Base-by-base conservation (phyloP, 2,113 vertebrate species). In the Chionis minor region DNA sequence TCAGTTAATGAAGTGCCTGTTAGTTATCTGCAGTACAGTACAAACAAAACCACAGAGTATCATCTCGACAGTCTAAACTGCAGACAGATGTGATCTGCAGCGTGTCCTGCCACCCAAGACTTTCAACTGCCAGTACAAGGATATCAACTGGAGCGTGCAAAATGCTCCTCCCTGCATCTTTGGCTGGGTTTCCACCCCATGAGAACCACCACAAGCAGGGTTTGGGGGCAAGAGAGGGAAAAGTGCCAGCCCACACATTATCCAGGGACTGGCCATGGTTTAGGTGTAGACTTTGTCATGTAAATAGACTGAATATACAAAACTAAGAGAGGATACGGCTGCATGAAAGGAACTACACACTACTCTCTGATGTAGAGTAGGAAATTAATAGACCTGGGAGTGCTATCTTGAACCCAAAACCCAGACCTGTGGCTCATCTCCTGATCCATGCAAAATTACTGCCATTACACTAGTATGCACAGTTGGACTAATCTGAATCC, bases 221-320 rank as follows among this genome's bases (percentile, higher is more conserved):
- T 2, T 0, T 4, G 2, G 30, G n/a, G 5, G 12, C 35, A 72
- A 65, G n/a, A 69, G 10, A 56, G 10, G 8, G 28, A 56, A 52
- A 90, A n/a, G 11, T 70, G 30, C 3, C 44, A 90, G 27, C 6
- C 20, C 22, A 30, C 23, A 79, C 20, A 19, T 85, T 65, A 49
- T 9, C 7, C 49, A 61, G 40, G 7, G 17, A 11, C 22, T 47
- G 47, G 33, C 3, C 1, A 0, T 24, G 12, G 22, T 59, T 74
- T 67, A 63, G 19, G 33, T 26, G 10, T 4, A 91, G 72, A 30
- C 4, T 66, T 93, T 54, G 14, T 44, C 23, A 16, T 4, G 12
- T 61, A 51, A 87, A 70, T 51, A 72, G 40, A 45, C 17, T 1
- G 1, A 71, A 61, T 66, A 59, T 28, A 52, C 16, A 72, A 81